Conservation (phyloP, 2,797 vertebrate genomes). For the Mus caroli region DNA sequence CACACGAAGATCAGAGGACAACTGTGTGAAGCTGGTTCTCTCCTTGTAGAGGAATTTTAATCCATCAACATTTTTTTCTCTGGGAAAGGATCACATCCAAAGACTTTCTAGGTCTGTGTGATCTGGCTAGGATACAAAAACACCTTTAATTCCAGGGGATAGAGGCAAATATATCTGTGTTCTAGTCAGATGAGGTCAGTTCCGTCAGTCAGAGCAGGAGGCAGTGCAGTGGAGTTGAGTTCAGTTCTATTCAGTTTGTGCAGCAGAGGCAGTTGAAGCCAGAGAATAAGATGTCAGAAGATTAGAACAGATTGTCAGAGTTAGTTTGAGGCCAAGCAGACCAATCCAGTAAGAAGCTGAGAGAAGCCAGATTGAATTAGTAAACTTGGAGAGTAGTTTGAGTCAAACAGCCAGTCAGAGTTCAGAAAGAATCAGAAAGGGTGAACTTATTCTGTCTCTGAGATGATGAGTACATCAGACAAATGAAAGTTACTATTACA, state of each 20-base stretch:
- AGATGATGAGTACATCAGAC: not conserved
- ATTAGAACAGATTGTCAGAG: not conserved
- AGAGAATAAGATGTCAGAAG: not conserved
- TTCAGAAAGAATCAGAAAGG: not conserved
- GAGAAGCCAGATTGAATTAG: not conserved
- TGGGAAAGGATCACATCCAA: not conserved
- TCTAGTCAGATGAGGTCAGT: not conserved
- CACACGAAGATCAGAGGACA: not conserved
- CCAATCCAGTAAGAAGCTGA: not conserved
- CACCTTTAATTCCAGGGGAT: not conserved
- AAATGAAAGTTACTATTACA: not conserved
- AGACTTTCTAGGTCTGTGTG: not conserved
- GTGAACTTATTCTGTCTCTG: not conserved
- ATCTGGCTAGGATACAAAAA: not conserved
- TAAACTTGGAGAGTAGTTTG: not conserved
- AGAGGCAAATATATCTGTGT: not conserved
- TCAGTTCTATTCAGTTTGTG: not conserved
- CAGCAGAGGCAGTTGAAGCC: not conserved
- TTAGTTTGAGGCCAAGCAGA: not conserved
- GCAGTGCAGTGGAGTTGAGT: not conserved
- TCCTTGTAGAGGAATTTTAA: not conserved
- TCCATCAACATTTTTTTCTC: not conserved
- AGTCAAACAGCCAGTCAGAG: not conserved
- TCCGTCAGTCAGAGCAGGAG: not conserved
- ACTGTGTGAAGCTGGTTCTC: not conserved